A percentile compares a stretch with the other conserved stretches of the same genome.
Evolutionary conservation across 1,140 invertebrate genomes (phyloP).

Genomic region (Drosophila lacertosa): DNA sequence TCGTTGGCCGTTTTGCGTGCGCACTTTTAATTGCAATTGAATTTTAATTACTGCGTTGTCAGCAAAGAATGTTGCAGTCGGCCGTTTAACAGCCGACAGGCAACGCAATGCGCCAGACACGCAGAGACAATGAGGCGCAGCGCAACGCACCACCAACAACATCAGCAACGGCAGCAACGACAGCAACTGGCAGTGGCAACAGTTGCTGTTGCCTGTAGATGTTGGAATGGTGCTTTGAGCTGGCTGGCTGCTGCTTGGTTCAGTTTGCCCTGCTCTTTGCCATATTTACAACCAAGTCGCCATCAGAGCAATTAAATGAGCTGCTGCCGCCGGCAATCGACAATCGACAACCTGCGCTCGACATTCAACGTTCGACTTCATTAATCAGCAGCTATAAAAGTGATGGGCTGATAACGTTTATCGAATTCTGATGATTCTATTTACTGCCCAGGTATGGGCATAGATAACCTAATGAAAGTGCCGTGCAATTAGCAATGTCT

Average conservation of each 20-base stretch:
- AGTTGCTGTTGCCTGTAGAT: constrained; percentile 41
- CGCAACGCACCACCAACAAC: constrained; percentile 21
- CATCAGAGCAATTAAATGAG: constrained; percentile 71
- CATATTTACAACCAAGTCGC: constrained; percentile 69
- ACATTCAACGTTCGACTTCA: constrained; percentile 45
- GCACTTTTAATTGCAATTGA: constrained; percentile 83
- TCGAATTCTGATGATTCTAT: constrained; percentile 70
- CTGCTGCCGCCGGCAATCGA: constrained; percentile 64
- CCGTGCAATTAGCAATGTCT: constrained; percentile 39
- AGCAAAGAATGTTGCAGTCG: constrained; percentile 79
- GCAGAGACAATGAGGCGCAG: constrained; percentile 45
- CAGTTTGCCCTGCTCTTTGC: constrained; percentile 44
- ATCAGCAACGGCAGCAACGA: constrained; percentile 43
- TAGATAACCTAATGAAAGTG: constrained; percentile 62
- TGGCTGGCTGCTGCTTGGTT: constrained; percentile 6
- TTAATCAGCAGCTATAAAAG: constrained; percentile 76
- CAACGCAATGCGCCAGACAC: constrained; percentile 23
- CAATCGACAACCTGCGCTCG: constrained; percentile 19
- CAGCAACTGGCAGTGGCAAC: constrained; percentile 47
- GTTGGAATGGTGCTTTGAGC: constrained; percentile 2
- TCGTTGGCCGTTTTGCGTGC: constrained; percentile 75
- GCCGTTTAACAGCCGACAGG: constrained; percentile 71
- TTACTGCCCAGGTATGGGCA: constrained; percentile 51
- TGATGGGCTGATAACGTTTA: constrained; percentile 77
- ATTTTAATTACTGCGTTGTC: constrained; percentile 83